phyloP scores from a whole-genome alignment of 23 tunicate genomes.

The Oikopleura dioica region DNA sequence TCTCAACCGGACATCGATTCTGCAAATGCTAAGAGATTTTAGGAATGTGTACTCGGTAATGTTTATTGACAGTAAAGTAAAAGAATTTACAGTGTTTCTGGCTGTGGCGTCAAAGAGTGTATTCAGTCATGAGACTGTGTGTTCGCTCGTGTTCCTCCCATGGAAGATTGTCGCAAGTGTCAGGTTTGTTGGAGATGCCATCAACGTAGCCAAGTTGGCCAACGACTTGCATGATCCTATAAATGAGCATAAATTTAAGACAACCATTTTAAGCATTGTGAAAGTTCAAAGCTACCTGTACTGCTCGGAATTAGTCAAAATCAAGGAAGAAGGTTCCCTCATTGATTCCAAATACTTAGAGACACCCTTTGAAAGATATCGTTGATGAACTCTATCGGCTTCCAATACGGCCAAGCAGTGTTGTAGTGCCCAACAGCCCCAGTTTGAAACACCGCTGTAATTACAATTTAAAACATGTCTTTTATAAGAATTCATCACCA shows the following conservation, averaged over 20 bases:
- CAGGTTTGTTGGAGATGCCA: background rate
- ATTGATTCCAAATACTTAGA: background rate
- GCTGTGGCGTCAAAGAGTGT: too few relatives aligned
- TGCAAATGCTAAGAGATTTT: too few relatives aligned
- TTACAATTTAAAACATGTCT: too few relatives aligned
- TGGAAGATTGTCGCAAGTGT: background rate
- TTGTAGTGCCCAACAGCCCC: slow-evolving; percentile 14
- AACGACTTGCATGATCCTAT: background rate
- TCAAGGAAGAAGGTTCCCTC: background rate
- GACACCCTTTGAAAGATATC: slow-evolving; percentile 2
- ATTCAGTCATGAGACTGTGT: background rate
- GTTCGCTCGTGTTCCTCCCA: slow-evolving; percentile 12
- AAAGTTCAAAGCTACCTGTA: too few relatives aligned
- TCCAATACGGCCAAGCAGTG: background rate
- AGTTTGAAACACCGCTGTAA: slow-evolving; percentile 1
- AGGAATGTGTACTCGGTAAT: too few relatives aligned
- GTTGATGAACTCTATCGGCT: background rate
- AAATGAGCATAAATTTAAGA: too few relatives aligned
- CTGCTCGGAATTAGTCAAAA: background rate
- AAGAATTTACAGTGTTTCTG: too few relatives aligned
- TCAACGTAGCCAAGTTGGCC: background rate
- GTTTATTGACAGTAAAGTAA: too few relatives aligned
- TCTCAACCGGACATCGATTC: too few relatives aligned
- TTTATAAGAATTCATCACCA: too few relatives aligned
- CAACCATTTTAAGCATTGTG: too few relatives aligned